phyloP scores from a whole-genome alignment of 2,113 vertebrate species.

The Camelus dromedarius region DNA sequence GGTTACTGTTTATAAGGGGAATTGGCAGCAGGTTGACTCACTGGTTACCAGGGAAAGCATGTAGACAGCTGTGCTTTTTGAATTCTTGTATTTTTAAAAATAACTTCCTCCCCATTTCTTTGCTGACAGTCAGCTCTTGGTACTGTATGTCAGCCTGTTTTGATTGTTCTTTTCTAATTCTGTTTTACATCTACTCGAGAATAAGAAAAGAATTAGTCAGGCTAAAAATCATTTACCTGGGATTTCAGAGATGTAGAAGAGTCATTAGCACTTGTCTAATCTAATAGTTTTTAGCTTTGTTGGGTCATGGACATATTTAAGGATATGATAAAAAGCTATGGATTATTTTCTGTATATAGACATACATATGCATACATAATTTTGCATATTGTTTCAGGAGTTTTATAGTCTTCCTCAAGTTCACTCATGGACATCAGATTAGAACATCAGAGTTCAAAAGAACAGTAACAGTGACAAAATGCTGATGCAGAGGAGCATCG shows the following conservation, averaged over 20 bases:
- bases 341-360: background rate
- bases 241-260: background rate
- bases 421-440: background rate
- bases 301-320: background rate
- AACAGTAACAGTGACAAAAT: background rate
- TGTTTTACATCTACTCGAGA: background rate
- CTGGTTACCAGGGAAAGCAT: too few relatives aligned
- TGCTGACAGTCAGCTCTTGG: background rate
- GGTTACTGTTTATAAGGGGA: too few relatives aligned
- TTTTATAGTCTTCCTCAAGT: background rate
- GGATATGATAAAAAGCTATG: background rate
- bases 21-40: too few relatives aligned
- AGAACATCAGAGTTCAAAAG: conserved; percentile 23
- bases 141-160: background rate
- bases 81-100: background rate
- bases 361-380: background rate
- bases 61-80: background rate
- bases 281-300: conserved; percentile 3
- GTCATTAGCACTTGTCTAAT: background rate
- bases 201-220: background rate
- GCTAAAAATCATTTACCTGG: conserved; percentile 12
- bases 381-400: background rate
- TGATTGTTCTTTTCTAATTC: conserved; percentile 10
- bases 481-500: background rate
- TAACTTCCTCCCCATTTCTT: background rate